Base-by-base conservation (phyloP, 1,140 invertebrate genomes). In the Helicorthomorpha holstii region DNA sequence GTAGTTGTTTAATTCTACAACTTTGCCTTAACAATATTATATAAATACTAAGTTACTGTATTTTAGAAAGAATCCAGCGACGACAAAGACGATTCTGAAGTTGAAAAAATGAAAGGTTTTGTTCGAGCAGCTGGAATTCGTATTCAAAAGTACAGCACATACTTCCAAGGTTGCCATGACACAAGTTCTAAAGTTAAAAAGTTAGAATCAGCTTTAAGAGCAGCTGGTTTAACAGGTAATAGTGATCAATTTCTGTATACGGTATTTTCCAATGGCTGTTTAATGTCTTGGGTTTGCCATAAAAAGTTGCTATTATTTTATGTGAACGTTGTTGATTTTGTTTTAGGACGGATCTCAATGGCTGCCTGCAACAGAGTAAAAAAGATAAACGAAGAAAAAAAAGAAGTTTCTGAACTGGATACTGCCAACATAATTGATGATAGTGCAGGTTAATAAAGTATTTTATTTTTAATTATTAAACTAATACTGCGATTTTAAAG, bases 171-270 rank as follows among this genome's bases (percentile, higher is more conserved):
- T 10, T 45, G 43, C 19, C 16, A 21, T 7, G 19, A 19, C 45
- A 42, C 21, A 3, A 45, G 23, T 38, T 12, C 24, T 12, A 43
- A 45, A 25, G 29, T 51, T 12, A 19, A 45, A 46, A 47, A n/a
- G 12, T 21, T 51, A 2, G 23, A 24, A 27, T 12, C 48, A 2
- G 19, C 24, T 25, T 51, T 51, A 42, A 38, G 24, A 23, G 41
- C 48, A 4, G 42, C 38, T 47, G 50, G 50, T 14, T 22, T 51
- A 21, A 51, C 48, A 51, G 50, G 50, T 51, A 19, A 7, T 19
- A 24, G 3, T 45, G 48, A 14, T 24, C 16, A 27, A n/a, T 45
- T 16, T 16, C 7, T 47, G 23, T 51, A 2, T 45, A 47, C 21
- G 29, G 29, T 7, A 34, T 24, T 38, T 22, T 34, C 3, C 27